Conservation (phyloP, 2,888 invertebrate species). For the Stegana nigrithorax region DNA sequence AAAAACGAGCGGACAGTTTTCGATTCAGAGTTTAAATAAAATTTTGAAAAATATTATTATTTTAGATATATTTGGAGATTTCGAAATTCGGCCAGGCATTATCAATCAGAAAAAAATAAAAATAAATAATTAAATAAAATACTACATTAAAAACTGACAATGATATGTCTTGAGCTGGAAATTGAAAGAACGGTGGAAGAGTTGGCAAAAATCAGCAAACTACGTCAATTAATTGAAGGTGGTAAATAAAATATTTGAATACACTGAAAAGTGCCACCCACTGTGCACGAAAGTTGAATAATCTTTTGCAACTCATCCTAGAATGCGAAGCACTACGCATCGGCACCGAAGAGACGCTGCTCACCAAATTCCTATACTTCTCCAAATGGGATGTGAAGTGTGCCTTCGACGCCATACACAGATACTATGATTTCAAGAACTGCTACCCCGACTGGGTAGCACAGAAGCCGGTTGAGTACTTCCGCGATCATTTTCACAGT, state of each 20-base stretch:
- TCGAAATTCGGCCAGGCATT: conserved; percentile 2
- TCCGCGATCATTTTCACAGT: conserved; percentile 51
- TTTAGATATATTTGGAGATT: conserved; percentile 6
- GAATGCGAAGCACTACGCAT: conserved; percentile 50
- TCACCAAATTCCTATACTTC: conserved; percentile 57
- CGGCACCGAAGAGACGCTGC: conserved; percentile 56
- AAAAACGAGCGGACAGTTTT: too few species aligned
- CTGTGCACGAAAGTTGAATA: not conserved
- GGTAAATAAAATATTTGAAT: conserved; percentile 28
- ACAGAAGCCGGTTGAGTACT: conserved; percentile 54
- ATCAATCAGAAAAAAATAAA: not conserved
- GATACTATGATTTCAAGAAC: conserved; percentile 61
- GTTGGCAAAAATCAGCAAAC: conserved; percentile 46
- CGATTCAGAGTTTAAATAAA: not conserved
- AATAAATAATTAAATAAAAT: conserved; percentile 17
- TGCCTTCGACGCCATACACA: conserved; percentile 52
- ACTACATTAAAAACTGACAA: not conserved
- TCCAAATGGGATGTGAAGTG: conserved; percentile 54
- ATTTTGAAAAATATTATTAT: not conserved
- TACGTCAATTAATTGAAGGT: conserved; percentile 53
- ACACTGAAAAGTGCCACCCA: not conserved
- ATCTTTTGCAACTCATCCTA: conserved; percentile 20
- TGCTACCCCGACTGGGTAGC: conserved; percentile 61
- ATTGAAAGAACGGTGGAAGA: conserved; percentile 34
- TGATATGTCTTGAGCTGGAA: conserved; percentile 42